Conservation (phyloP, 2,797 vertebrate genomes). For the Cyprinodon diabolis region DNA sequence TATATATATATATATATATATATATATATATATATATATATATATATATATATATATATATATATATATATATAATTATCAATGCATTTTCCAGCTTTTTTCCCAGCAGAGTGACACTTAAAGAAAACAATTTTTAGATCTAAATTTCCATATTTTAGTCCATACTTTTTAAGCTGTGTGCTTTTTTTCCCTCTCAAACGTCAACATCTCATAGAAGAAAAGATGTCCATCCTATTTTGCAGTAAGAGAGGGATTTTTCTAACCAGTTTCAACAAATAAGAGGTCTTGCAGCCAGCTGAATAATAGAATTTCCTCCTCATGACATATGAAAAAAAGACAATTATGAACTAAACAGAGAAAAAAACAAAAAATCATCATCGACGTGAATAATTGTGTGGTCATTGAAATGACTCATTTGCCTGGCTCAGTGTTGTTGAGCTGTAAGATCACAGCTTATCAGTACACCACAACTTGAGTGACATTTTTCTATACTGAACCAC, state of each 20-base stretch:
- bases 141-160: too few relatives aligned
- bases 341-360: conserved; percentile 32
- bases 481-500: conserved; percentile 43
- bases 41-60: too few relatives aligned
- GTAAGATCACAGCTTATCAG: conserved; percentile 39
- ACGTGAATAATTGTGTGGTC: conserved; percentile 43
- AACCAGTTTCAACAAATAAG: conserved; percentile 19
- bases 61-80: too few relatives aligned
- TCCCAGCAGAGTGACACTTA: too few relatives aligned
- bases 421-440: conserved; percentile 19
- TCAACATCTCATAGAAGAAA: too few relatives aligned
- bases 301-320: conserved; percentile 41
- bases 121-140: too few relatives aligned
- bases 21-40: too few relatives aligned
- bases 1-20: too few relatives aligned
- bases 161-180: too few relatives aligned
- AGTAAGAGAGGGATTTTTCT: neutral
- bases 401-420: conserved; percentile 46
- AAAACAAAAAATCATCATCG: neutral
- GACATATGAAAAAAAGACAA: conserved; percentile 41
- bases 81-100: too few relatives aligned
- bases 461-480: conserved; percentile 30
- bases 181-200: too few relatives aligned
- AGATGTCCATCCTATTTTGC: too few relatives aligned
- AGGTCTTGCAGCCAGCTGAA: conserved; percentile 18